Base-by-base conservation (phyloP, 2,797 vertebrate species). In the Pseudochromis fuscus region DNA sequence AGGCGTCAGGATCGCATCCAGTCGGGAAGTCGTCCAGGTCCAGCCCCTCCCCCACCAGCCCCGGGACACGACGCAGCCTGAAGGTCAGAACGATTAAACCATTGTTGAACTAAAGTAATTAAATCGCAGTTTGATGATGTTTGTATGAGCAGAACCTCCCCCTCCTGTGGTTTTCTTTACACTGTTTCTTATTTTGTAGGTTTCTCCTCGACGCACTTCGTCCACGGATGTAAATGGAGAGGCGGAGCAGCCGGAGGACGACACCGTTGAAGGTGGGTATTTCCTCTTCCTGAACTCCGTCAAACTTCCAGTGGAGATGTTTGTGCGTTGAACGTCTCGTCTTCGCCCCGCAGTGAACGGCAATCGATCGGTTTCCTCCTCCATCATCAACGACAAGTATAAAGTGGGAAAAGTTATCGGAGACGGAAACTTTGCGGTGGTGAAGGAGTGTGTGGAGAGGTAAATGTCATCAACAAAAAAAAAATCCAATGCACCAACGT, bases 381-480 rank as follows among this genome's bases (percentile, higher is more conserved):
- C 95, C 9, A 83, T 94, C 83, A 98, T 99, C 86, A 95, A 95
- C 13, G 96, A 97, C 25, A 98, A 98, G 69, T 99, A 99, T 78
- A 95, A 93, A 85, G 95, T 99, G 5, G 98, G 97, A 1, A 98
- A 99, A 85, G 95, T 99, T 84, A 98, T 99, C 19, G 98, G 98
- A 16, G 98, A 99, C 11, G 98, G 98, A 15, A 99, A 99, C 92
- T 99, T 99, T 25, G 97, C 97, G 0, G 96, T 99, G 16, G 97
- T 99, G 6, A 98, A 99, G 83, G 97, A 98, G 77, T 99, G 98
- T 2, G 76, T 96, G 61, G 97, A 98, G 90, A 91, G 96, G 98
- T 68, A 59, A 57, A 15, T n/a, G 0, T 1, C 18, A 33, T 31
- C 35, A 33, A n/a, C n/a, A n/a, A n/a, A n/a, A n/a, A n/a, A n/a